Conservation (phyloP, 2,113 vertebrate species). For the Nettapus auritus region DNA sequence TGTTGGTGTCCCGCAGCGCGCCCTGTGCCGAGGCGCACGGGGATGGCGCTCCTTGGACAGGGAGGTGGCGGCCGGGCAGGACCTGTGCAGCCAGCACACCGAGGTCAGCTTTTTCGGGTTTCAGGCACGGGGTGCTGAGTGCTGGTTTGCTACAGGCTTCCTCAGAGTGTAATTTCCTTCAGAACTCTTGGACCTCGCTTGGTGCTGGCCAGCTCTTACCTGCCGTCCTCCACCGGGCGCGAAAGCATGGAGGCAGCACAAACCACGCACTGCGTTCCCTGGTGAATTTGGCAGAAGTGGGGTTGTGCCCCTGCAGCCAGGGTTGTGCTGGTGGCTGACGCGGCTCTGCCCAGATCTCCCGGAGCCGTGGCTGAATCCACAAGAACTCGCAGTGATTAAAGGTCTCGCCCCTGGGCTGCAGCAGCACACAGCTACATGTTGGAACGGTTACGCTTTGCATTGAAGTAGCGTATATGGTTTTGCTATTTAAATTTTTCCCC, state of each 20-base stretch:
- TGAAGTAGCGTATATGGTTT: not conserved
- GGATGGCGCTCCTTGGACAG: not conserved
- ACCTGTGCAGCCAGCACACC: too few species aligned
- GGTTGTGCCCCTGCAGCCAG: not conserved
- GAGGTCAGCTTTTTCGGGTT: too few species aligned
- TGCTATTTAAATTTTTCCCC: not conserved
- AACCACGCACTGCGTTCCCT: not conserved
- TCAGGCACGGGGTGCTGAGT: too few species aligned
- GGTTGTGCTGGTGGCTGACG: not conserved
- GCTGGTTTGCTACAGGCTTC: not conserved
- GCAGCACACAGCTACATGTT: not conserved
- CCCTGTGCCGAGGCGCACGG: not conserved
- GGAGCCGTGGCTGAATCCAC: not conserved
- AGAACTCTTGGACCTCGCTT: not conserved
- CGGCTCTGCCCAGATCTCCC: not conserved
- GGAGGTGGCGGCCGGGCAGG: too few species aligned
- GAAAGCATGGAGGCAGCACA: not conserved
- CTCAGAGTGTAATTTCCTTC: not conserved
- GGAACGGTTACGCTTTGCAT: not conserved
- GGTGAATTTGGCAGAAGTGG: not conserved
- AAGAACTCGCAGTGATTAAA: not conserved
- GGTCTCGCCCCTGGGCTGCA: not conserved
- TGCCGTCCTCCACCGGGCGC: not conserved
- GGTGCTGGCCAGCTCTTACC: not conserved
- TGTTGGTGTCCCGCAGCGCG: accelerated